These are phyloP conservation scores for Drosophila histrio DNA, from an alignment of 2,888 invertebrate species.

Conservation along the genomic window DNA sequence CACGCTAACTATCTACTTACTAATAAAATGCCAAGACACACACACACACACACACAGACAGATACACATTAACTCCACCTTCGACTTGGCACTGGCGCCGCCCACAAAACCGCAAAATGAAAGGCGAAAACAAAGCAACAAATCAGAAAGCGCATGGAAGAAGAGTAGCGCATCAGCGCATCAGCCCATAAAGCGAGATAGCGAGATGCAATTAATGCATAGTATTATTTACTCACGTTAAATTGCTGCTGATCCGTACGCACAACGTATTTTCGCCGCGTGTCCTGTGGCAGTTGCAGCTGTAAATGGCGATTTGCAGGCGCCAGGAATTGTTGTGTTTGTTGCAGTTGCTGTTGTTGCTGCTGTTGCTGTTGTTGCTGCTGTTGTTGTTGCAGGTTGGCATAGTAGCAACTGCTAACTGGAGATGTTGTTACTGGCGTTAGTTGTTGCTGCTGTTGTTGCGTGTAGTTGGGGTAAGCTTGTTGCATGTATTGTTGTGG, in stretches of 20 bases:
- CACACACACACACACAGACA: background rate
- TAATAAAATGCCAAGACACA: background rate
- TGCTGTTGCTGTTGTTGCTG: conserved; percentile 42
- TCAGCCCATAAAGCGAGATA: conserved; percentile 31
- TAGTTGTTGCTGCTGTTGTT: conserved; percentile 28
- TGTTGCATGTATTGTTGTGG: conserved; percentile 51
- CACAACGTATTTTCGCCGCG: conserved; percentile 14
- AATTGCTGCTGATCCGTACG: conserved; percentile 25
- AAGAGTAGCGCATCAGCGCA: conserved; percentile 19
- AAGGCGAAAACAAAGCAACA: conserved; percentile 39
- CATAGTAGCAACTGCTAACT: conserved; percentile 44
- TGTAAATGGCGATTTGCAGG: conserved; percentile 46
- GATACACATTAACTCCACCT: conserved; percentile 41
- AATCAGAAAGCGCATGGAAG: conserved; percentile 42
- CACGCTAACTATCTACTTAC: conserved; percentile 2
- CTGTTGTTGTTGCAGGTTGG: conserved; percentile 48
- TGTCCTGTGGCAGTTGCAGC: conserved; percentile 48
- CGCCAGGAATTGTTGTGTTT: conserved; percentile 41
- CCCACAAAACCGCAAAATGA: conserved; percentile 64
- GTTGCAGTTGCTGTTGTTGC: conserved; percentile 42
- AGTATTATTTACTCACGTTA: conserved; percentile 30
- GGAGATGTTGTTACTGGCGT: conserved; percentile 46
- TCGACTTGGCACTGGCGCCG: conserved; percentile 49
- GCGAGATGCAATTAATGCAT: conserved; percentile 13
- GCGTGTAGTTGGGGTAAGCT: conserved; percentile 45